A percentile compares a stretch with the other conserved stretches of the same genome.
Evolutionary conservation across 2,797 vertebrate species (phyloP).

Genomic region (Labroides dimidiatus): DNA sequence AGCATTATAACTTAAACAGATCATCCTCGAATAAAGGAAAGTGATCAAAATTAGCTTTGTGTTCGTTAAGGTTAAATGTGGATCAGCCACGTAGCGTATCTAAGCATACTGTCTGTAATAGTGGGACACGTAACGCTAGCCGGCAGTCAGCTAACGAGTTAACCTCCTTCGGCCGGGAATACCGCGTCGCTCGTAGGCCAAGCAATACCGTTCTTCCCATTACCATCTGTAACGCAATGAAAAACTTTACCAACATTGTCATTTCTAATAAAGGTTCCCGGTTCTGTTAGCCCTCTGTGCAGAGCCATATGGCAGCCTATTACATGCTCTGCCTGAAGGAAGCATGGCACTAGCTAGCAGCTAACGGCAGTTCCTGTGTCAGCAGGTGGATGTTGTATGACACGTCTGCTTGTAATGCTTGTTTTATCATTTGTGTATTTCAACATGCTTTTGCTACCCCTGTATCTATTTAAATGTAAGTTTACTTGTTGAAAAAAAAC

Average conservation of each 20-base stretch:
- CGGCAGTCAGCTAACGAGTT: slow-evolving; percentile 54
- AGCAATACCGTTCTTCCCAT: background rate
- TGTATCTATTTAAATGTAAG: accelerated
- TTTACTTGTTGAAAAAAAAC: background rate
- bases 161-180: slow-evolving; percentile 16
- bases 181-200: slow-evolving; percentile 43
- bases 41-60: too few species aligned
- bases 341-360: slow-evolving; percentile 75
- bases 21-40: background rate
- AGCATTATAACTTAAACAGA: background rate
- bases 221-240: background rate
- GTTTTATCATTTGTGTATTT: background rate
- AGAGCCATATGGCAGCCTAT: slow-evolving; percentile 26
- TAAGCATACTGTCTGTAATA: slow-evolving; percentile 42
- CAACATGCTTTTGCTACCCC: background rate
- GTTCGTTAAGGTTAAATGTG: slow-evolving; percentile 37
- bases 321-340: slow-evolving; percentile 22
- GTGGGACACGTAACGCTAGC: slow-evolving; percentile 76
- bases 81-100: slow-evolving; percentile 73
- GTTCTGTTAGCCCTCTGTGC: background rate
- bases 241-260: background rate
- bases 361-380: slow-evolving; percentile 63
- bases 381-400: slow-evolving; percentile 72
- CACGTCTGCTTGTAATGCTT: slow-evolving; percentile 54
- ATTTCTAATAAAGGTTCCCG: background rate